Evolutionary conservation across 2,888 invertebrate species (phyloP), one percentile per base, ranked within the genome.

Genomic region (Drosophila borealis): DNA sequence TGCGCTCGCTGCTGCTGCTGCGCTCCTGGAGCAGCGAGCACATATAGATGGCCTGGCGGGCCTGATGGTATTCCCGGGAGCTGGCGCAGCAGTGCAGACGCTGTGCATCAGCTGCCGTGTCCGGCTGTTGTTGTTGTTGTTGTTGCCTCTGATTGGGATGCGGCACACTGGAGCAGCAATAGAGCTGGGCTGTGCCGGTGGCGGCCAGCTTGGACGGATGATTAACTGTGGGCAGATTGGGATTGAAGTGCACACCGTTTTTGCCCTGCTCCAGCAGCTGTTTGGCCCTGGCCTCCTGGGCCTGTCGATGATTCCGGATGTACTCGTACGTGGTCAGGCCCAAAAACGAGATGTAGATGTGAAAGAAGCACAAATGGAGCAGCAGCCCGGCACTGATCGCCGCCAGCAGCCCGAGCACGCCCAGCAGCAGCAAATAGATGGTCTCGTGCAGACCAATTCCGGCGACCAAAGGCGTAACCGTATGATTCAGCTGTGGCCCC

Each of bases 311-410:
- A 70, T 92, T 93, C 50, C 93, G 89, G 53, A 98, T 96, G 92
- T 97, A 98, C 90, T 98, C 98, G 93, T 97, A 98, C 0, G 98
- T 98, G 19, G 98, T 97, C 46, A 97, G 93, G 2, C 97, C 97
- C 84, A 97, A 93, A 80, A 95, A 94, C 3, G 96, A 95, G 89
- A 98, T 97, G 92, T 97, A 97, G 67, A 96, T 94, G 92, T 98
- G 97, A 92, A 98, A 98, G 93, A 96, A 96, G 91, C 96, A 96
- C 56, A 98, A 93, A 92, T 98, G 97, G 71, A 97, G 93, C 63
- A 98, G 93, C 51, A 97, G 94, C 33, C 96, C 95, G 2, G 96
- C 95, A 5, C 96, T 95, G 13, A 96, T 94, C 21, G 96, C 94
- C n/a, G 96, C 96, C 64, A 96, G 92, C 21, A 95, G 91, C 25